Evolutionary conservation across 2,113 vertebrate species (phyloP).

Genomic region (Hydropotes inermis): DNA sequence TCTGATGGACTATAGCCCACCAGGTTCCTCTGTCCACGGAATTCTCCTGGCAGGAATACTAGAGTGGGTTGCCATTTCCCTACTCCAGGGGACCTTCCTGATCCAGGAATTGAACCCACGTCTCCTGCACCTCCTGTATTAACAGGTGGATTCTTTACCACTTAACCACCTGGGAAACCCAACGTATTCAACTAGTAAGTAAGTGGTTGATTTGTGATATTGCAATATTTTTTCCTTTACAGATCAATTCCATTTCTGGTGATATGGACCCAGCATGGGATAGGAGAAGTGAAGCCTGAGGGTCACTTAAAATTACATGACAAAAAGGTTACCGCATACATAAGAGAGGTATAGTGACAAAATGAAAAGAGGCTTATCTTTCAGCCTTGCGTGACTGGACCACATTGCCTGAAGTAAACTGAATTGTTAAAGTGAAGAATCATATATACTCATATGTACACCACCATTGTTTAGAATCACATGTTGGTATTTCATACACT

Average conservation of each 20-base stretch:
- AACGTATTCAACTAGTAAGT: not conserved
- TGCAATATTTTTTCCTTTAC: not conserved
- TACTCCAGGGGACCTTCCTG: not conserved
- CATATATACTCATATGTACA: not conserved
- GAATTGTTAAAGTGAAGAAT: not conserved
- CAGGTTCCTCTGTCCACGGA: not conserved
- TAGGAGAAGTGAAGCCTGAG: not conserved
- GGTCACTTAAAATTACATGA: not conserved
- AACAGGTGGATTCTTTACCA: not conserved
- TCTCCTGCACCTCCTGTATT: not conserved
- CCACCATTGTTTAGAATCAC: not conserved
- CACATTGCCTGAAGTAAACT: not conserved
- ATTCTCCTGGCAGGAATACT: not conserved
- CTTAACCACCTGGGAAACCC: not conserved
- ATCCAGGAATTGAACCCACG: not conserved
- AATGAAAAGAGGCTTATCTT: not conserved
- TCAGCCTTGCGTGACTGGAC: not conserved
- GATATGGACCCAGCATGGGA: not conserved
- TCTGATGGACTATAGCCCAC: not conserved
- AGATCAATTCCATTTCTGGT: not conserved
- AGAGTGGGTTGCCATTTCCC: not conserved
- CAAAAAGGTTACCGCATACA: not conserved
- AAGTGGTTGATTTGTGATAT: not conserved
- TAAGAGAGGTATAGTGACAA: not conserved
- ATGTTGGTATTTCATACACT: not conserved